These are phyloP conservation scores for Astyanax mexicanus DNA, from an alignment of 2,797 vertebrate genomes.

Conservation along the genomic window DNA sequence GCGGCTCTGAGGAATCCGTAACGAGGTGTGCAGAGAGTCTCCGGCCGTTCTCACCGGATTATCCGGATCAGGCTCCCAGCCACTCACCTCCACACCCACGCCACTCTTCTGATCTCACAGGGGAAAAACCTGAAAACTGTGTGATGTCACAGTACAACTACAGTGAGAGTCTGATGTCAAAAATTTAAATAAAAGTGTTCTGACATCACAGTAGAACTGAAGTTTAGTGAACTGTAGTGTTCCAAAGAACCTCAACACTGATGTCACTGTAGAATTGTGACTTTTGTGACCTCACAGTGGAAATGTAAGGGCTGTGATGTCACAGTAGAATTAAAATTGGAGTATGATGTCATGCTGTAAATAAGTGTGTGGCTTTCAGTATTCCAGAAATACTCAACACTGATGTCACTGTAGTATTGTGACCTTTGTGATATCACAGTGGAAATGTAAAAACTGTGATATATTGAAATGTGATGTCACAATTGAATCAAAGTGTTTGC, in stretches of 20 bases:
- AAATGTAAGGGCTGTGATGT: background rate
- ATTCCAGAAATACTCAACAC: too few relatives aligned
- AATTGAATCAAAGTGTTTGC: too few relatives aligned
- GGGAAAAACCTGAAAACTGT: too few relatives aligned
- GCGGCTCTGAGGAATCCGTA: background rate
- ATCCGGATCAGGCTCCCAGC: constrained; percentile 42
- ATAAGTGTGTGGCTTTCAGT: too few relatives aligned
- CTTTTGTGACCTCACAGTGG: background rate
- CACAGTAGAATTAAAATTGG: background rate
- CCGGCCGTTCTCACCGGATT: constrained; percentile 58
- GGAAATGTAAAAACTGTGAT: background rate
- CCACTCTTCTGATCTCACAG: too few relatives aligned
- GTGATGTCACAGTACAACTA: too few relatives aligned
- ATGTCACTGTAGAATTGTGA: constrained; percentile 6
- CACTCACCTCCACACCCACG: too few relatives aligned
- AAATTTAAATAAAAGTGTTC: too few relatives aligned
- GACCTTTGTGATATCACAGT: background rate
- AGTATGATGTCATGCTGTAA: too few relatives aligned
- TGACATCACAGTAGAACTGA: too few relatives aligned
- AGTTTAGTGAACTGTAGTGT: too few relatives aligned
- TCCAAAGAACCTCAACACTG: constrained; percentile 29
- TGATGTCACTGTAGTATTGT: background rate
- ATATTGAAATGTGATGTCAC: background rate
- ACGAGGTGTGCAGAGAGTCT: constrained; percentile 32
- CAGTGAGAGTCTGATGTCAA: too few relatives aligned